Evolutionary conservation across 2,888 invertebrate species (phyloP).

Genomic region (Aproaerema taeniolella): DNA sequence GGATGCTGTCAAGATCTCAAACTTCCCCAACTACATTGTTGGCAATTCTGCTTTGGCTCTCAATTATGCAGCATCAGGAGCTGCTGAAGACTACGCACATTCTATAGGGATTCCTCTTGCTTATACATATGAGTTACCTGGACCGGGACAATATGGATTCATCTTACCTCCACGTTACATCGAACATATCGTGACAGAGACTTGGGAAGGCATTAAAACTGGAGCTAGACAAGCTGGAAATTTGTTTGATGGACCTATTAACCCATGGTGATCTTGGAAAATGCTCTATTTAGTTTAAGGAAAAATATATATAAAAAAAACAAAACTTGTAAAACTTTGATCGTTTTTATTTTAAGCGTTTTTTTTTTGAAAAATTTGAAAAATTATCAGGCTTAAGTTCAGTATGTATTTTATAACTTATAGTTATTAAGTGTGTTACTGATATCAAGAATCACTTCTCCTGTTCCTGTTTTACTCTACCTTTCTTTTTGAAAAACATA

Average conservation of each 20-base stretch:
- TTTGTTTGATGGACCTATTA: neutral
- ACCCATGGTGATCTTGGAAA: too few species aligned
- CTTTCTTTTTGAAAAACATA: too few species aligned
- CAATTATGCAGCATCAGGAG: conserved; percentile 77
- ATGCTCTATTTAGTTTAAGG: too few species aligned
- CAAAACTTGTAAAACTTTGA: neutral
- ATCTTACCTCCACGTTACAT: conserved; percentile 75
- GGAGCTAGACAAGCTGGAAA: conserved; percentile 50
- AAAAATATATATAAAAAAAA: too few species aligned
- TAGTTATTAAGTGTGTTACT: too few species aligned
- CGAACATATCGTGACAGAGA: conserved; percentile 72
- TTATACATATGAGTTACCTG: conserved; percentile 81
- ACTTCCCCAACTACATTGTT: conserved; percentile 64
- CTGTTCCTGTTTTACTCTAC: too few species aligned
- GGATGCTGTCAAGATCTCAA: conserved; percentile 31
- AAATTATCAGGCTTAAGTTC: neutral
- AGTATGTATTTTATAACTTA: neutral
- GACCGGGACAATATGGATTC: conserved; percentile 73
- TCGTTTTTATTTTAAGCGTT: too few species aligned
- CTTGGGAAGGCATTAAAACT: conserved; percentile 76
- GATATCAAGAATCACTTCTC: too few species aligned
- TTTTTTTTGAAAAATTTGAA: too few species aligned
- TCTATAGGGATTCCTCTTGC: conserved; percentile 73
- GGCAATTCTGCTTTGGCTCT: conserved; percentile 72
- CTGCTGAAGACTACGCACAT: conserved; percentile 82